Conservation (phyloP, 2,113 vertebrate species). For the Cavia aperea region DNA sequence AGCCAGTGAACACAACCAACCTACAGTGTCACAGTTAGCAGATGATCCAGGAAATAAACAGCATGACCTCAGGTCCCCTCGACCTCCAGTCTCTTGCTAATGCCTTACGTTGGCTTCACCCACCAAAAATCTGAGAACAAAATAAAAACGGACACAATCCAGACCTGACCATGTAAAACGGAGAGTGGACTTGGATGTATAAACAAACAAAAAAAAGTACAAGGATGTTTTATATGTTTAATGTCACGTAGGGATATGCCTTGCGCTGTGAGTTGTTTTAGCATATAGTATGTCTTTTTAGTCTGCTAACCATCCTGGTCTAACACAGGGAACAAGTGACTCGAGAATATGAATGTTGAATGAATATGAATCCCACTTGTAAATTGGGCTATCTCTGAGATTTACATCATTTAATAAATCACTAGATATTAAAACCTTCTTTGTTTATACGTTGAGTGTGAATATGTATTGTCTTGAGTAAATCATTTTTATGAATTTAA, state of each 20-base stretch:
- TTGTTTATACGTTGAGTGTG: not conserved
- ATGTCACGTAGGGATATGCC: fast-evolving
- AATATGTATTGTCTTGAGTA: not conserved
- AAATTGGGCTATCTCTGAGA: not conserved
- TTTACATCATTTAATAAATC: not conserved
- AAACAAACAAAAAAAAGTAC: not conserved
- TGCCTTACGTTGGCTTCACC: not conserved
- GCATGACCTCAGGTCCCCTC: not conserved
- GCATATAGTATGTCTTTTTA: not conserved
- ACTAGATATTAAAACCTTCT: not conserved
- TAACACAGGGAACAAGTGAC: not conserved
- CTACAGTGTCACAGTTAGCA: not conserved
- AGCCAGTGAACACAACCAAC: not conserved
- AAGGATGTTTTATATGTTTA: not conserved
- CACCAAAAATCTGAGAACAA: not conserved
- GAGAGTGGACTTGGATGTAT: not conserved
- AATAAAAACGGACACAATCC: not conserved
- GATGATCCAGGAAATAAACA: not conserved
- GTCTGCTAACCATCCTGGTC: not conserved
- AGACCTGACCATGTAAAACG: not conserved
- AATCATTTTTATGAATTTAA: slow-evolving; percentile 6
- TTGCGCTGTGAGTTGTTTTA: not conserved
- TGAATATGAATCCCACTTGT: not conserved
- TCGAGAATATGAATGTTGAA: not conserved
- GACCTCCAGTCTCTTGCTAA: not conserved